Conservation (phyloP, 1,140 invertebrate genomes). For the Laupala kohalensis region DNA sequence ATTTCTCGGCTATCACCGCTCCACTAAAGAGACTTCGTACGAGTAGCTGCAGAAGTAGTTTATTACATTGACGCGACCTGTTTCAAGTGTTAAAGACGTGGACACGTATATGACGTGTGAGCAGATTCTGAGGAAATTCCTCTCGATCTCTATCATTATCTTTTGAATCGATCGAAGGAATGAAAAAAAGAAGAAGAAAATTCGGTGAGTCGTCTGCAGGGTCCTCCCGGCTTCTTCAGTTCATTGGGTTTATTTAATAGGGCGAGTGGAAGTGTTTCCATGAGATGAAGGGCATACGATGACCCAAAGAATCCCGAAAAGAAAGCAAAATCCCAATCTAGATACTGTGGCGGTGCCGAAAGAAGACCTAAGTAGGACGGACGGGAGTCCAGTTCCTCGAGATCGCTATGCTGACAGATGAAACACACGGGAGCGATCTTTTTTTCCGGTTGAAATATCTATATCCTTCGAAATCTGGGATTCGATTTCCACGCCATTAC, state of each 20-base stretch:
- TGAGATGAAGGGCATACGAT: not conserved
- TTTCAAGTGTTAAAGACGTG: too few relatives aligned
- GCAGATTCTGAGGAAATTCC: not conserved
- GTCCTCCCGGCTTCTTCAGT: not conserved
- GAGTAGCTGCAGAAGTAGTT: too few relatives aligned
- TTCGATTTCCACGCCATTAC: not conserved
- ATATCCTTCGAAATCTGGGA: not conserved
- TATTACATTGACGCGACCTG: too few relatives aligned
- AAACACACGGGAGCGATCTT: not conserved
- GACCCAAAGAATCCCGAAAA: not conserved
- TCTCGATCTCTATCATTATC: not conserved
- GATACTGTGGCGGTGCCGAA: not conserved
- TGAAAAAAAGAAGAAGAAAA: not conserved
- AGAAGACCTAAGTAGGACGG: not conserved
- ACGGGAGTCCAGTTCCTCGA: not conserved
- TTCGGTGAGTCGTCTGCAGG: too few relatives aligned
- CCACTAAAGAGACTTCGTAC: too few relatives aligned
- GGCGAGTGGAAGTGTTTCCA: not conserved
- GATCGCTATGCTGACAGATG: not conserved
- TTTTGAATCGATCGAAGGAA: not conserved
- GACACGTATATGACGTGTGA: too few relatives aligned
- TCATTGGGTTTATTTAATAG: not conserved
- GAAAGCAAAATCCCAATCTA: not conserved
- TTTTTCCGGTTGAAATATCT: not conserved
- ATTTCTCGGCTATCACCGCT: too few relatives aligned